A percentile compares a stretch with the other conserved stretches of the same genome.
Conservation (phyloP, 2,797 vertebrate species). For the Phoebastria nigripes region DNA sequence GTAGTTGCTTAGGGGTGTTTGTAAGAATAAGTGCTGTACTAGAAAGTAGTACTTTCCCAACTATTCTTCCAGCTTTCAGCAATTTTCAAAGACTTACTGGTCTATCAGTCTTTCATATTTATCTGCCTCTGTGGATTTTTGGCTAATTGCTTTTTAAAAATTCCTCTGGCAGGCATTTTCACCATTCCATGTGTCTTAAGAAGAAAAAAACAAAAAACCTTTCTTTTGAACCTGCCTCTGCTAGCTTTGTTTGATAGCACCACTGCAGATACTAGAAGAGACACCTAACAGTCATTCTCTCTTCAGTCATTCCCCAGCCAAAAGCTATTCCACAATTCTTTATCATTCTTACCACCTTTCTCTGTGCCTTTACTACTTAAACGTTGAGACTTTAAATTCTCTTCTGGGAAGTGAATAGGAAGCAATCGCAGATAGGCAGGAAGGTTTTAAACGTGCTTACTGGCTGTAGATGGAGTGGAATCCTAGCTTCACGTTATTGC, state of each 20-base stretch:
- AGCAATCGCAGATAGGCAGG: background rate
- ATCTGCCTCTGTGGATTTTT: background rate
- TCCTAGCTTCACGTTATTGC: background rate
- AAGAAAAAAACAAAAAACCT: background rate
- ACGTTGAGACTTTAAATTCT: background rate
- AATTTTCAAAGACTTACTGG: background rate
- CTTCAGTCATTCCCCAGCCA: background rate
- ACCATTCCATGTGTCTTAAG: background rate
- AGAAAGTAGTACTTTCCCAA: background rate
- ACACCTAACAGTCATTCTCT: background rate
- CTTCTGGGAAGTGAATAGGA: background rate
- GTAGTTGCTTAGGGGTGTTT: background rate
- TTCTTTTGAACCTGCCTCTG: background rate
- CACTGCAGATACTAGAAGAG: background rate
- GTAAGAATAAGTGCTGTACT: background rate
- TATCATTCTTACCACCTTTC: background rate
- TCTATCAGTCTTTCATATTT: background rate
- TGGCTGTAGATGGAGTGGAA: background rate
- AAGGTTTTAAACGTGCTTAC: background rate
- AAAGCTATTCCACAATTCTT: background rate
- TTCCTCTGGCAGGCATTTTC: background rate
- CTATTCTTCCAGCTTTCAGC: background rate
- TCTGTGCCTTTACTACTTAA: background rate
- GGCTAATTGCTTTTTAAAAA: background rate
- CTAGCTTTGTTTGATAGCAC: background rate